Conservation (phyloP, 2,113 vertebrate genomes). For the Bothrops jararaca region DNA sequence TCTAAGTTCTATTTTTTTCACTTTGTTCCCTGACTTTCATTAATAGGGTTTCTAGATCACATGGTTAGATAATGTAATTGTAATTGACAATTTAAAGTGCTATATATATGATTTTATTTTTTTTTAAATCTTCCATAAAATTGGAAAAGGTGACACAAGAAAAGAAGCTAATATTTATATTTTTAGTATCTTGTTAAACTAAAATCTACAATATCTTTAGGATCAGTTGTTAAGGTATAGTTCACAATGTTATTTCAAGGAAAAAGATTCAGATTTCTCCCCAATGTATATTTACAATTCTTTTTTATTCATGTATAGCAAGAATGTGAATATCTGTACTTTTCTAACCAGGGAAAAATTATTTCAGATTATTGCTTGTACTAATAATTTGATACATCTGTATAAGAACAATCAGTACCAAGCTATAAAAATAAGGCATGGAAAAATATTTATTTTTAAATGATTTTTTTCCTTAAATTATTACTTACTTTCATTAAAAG, state of each 20-base stretch:
- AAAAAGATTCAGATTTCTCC: neutral
- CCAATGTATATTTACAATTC: neutral
- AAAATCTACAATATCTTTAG: neutral
- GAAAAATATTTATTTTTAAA: constrained; percentile 23
- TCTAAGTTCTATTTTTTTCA: neutral
- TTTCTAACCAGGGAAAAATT: neutral
- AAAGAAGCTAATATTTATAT: constrained; percentile 52
- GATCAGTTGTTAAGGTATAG: neutral
- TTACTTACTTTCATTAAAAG: constrained; percentile 94
- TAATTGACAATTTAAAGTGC: constrained; percentile 34
- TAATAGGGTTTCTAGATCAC: neutral
- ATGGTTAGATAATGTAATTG: neutral
- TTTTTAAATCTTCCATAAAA: constrained; percentile 56
- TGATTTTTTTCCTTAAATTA: constrained; percentile 26
- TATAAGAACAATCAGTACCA: neutral
- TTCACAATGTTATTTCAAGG: neutral
- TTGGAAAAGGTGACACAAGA: constrained; percentile 49
- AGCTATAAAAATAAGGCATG: neutral
- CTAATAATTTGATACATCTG: neutral
- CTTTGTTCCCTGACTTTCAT: neutral
- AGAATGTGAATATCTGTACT: neutral
- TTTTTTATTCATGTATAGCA: neutral
- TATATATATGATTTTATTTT: constrained; percentile 62
- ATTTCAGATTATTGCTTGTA: neutral
- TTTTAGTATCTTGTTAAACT: neutral